Base-by-base conservation (phyloP, 2,888 invertebrate species). In the Litoditis marina region DNA sequence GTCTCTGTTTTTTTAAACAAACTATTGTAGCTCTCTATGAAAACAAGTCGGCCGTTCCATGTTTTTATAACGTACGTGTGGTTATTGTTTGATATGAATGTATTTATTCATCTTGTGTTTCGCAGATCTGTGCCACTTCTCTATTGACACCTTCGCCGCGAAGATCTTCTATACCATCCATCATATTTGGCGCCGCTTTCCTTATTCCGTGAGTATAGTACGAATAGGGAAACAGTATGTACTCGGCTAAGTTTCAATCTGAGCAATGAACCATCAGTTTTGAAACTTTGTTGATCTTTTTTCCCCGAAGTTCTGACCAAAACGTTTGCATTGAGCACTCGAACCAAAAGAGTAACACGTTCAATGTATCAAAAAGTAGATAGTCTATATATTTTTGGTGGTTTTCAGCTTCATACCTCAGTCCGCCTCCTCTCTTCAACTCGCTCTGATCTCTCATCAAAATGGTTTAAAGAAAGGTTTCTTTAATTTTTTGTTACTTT, bases 401-500 rank as follows among this genome's bases (percentile, higher is more conserved):
- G 11, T 39, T 11, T 39, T 13, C 49, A 49, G 49, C 4, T 49
- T 49, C 49, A 28, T 22, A 2, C 25, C 49, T 5, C 4, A 19
- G 2, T 19, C 22, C 2, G 27, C 27, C 30, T 19, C 39, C 22
- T 59, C 51, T 6, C 13, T 59, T 11, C 59, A 59, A 36, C 39
- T 59, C 8, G 28, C 36, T 7, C 31, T 59, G 16, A 30, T 31
- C 5, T n/a, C 8, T 8, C 59, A 51, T 19, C 39, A 27, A 32
- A 59, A 51, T 34, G 59, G 59, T 3, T n/a, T n/a, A n/a, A 59
- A 59, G 39, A 50, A 50, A 0, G n/a, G 59, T 59, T n/a, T n/a
- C n/a, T n/a, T n/a, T n/a, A n/a, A n/a, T n/a, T n/a, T n/a, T n/a
- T n/a, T n/a, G n/a, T n/a, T n/a, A n/a, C n/a, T n/a, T n/a, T n/a